Evolutionary conservation across 1,140 invertebrate species (phyloP).

Genomic region (Goniozus legneri): DNA sequence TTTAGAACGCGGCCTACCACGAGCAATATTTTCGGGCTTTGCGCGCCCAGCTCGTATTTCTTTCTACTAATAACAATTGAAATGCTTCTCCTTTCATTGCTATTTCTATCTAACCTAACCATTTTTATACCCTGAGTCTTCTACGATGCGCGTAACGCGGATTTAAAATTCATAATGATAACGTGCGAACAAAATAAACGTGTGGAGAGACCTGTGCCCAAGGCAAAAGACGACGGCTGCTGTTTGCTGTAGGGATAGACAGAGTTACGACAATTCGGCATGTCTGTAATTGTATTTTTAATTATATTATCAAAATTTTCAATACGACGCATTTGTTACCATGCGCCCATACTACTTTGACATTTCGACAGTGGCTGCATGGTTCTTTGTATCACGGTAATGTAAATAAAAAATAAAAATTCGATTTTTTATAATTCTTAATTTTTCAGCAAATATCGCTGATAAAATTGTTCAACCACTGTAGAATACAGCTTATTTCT

Average conservation of each 20-base stretch:
- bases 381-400: too few relatives aligned
- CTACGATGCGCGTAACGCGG: slow-evolving; percentile 45
- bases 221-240: slow-evolving; percentile 45
- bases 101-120: too few relatives aligned
- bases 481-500: too few relatives aligned
- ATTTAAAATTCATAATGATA: slow-evolving; percentile 41
- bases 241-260: slow-evolving; percentile 54
- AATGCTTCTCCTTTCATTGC: too few relatives aligned
- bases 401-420: too few relatives aligned
- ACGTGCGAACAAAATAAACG: slow-evolving; percentile 47
- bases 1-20: slow-evolving; percentile 52
- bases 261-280: slow-evolving; percentile 32
- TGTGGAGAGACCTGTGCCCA: slow-evolving; percentile 44
- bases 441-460: too few relatives aligned
- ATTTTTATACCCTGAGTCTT: slow-evolving; percentile 35
- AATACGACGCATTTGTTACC: too few relatives aligned
- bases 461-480: too few relatives aligned
- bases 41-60: slow-evolving; percentile 49
- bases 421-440: too few relatives aligned
- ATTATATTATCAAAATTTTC: slow-evolving; percentile 1
- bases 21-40: slow-evolving; percentile 47
- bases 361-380: too few relatives aligned
- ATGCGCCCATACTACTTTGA: too few relatives aligned
- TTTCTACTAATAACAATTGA: slow-evolving; percentile 28
- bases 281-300: slow-evolving; percentile 20